These are phyloP conservation scores for Mirza zaza DNA, from an alignment of 2,113 vertebrate species.

Conservation along the genomic window DNA sequence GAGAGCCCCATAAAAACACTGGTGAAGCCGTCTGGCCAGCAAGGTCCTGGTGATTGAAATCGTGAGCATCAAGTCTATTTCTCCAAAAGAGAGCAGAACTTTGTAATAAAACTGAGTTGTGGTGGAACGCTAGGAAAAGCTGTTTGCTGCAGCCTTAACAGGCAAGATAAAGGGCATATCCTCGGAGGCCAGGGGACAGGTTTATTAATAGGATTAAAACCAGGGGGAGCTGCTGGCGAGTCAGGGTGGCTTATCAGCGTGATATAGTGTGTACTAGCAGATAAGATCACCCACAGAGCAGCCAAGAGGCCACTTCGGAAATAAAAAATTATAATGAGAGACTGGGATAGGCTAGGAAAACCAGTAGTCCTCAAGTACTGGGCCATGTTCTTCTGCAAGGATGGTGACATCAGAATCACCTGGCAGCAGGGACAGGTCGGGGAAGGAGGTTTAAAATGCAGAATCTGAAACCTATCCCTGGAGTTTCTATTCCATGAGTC, in stretches of 20 bases:
- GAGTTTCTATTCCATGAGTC: background rate
- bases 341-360: background rate
- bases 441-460: background rate
- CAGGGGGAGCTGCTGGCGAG: background rate
- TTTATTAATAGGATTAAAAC: constrained; percentile 73
- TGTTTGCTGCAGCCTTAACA: background rate
- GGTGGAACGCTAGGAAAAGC: constrained; percentile 36
- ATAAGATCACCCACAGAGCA: constrained; percentile 31
- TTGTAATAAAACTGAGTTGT: constrained; percentile 75
- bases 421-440: background rate
- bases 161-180: constrained; percentile 51
- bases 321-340: background rate
- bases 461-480: background rate
- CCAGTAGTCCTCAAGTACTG: background rate
- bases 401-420: background rate
- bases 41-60: constrained; percentile 55
- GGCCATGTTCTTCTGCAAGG: background rate
- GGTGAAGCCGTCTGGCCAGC: constrained; percentile 51
- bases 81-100: constrained; percentile 57
- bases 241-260: constrained; percentile 37
- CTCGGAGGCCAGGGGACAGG: constrained; percentile 57
- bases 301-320: background rate
- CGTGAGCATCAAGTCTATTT: constrained; percentile 41
- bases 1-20: constrained; percentile 38
- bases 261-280: constrained; percentile 53